Evolutionary conservation across 2,888 invertebrate genomes (phyloP), one percentile per base, ranked within the genome.

Genomic region (Crematogaster levior): DNA sequence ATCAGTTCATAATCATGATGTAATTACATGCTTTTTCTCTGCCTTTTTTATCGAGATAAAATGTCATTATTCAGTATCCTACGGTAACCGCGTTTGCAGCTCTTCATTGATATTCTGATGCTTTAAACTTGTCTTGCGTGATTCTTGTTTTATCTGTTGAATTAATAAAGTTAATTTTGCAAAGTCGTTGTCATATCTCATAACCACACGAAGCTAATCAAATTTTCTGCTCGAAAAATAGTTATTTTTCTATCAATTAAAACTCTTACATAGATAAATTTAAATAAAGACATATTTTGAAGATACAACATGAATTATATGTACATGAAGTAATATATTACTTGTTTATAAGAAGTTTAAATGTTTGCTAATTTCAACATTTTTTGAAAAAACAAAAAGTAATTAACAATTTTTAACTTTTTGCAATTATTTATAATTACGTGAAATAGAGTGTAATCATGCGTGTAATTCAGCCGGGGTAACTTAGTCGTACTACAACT

Each of bases 81-180:
- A 53, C 60, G 83, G 83, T 85, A 88, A 82, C 7, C 5, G 4
- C 15, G 48, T 48, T 40, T 61, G 24, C 60, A 79, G 58, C 80
- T 74, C 63, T 80, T 88, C 37, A 60, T 34, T 65, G 46, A 65
- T 70, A 81, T 84, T 84, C 82, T 51, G 58, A 74, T 73, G 61
- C 85, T 84, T 82, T 89, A 91, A 91, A 91, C 87, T 91, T 87
- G 86, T 86, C 83, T 90, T 87, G 86, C 89, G 86, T 86, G 84
- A 85, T 83, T 80, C 63, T 68, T 34, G 51, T 77, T 86, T 86
- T 84, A 84, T 82, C 70, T 72, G 68, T 51, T 60, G 46, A 68
- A 81, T 63, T 43, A 84, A 82, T 84, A 85, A 84, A 86, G 82
- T 84, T 90, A 81, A 74, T 89, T 89, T 86, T 68, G 82, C 82